phyloP scores from a whole-genome alignment of 2,113 vertebrate species.

The Dasyprocta punctata region DNA sequence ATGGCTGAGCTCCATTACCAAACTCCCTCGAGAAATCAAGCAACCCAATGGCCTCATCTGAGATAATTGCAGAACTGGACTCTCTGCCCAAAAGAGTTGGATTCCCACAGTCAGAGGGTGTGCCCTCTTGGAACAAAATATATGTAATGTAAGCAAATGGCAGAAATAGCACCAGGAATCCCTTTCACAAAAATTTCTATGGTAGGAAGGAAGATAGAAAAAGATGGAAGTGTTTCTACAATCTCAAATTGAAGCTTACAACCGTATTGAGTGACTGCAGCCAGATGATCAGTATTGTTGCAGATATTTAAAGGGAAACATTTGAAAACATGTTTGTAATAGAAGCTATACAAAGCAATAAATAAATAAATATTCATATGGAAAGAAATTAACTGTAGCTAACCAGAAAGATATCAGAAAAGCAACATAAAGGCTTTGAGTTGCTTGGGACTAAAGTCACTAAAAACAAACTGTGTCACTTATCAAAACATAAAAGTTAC shows the following conservation, averaged over 20 bases:
- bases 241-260: slow-evolving; percentile 81
- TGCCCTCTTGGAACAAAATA: slow-evolving; percentile 77
- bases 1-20: neutral
- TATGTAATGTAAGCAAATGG: slow-evolving; percentile 75
- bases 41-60: slow-evolving; percentile 35
- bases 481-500: neutral
- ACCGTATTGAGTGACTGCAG: slow-evolving; percentile 17
- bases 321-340: slow-evolving; percentile 70
- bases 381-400: neutral
- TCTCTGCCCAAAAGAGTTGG: slow-evolving; percentile 66
- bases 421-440: neutral
- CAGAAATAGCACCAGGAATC: slow-evolving; percentile 83
- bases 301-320: slow-evolving; percentile 60
- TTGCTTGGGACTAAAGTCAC: slow-evolving; percentile 16
- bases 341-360: neutral
- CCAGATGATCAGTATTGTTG: slow-evolving; percentile 57
- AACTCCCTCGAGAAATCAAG: slow-evolving; percentile 69
- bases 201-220: slow-evolving; percentile 83
- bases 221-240: slow-evolving; percentile 73
- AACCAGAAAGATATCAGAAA: neutral
- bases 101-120: slow-evolving; percentile 83
- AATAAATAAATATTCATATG: neutral
- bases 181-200: slow-evolving; percentile 82
- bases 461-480: slow-evolving; percentile 20
- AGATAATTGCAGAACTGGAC: slow-evolving; percentile 66